These are phyloP conservation scores for Pectinophora gossypiella DNA, from an alignment of 1,140 invertebrate species.

Conservation along the genomic window DNA sequence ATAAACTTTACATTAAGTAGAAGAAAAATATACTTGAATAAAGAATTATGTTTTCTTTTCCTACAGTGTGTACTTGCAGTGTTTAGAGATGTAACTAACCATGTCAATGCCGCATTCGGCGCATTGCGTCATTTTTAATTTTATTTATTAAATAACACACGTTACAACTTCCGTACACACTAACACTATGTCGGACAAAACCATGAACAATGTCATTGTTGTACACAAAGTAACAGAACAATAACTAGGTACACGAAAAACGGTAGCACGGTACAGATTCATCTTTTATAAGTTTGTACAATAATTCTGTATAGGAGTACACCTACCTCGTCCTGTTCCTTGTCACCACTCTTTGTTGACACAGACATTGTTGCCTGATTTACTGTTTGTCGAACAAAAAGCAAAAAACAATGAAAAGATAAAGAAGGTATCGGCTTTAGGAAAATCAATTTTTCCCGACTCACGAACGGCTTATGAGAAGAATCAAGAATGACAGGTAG, in stretches of 20 bases:
- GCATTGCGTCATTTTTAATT: slow-evolving; percentile 15
- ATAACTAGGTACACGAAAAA: background rate
- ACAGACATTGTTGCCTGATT: slow-evolving; percentile 10
- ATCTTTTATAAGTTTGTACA: slow-evolving; percentile 1
- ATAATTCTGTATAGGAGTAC: background rate
- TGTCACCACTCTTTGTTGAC: slow-evolving; percentile 74
- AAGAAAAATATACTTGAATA: too few relatives aligned
- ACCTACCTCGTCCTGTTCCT: slow-evolving; percentile 78
- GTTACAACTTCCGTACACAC: too few relatives aligned
- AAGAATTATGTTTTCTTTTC: too few relatives aligned
- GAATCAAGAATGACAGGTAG: too few relatives aligned
- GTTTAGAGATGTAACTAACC: too few relatives aligned
- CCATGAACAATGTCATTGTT: background rate
- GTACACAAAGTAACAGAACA: background rate
- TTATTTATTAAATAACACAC: background rate
- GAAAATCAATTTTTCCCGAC: background rate
- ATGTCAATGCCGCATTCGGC: slow-evolving; percentile 2
- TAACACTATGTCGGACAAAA: too few relatives aligned
- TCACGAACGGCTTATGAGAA: too few relatives aligned
- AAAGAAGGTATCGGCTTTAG: background rate
- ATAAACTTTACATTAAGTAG: too few relatives aligned
- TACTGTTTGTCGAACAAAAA: background rate
- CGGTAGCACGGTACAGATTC: background rate
- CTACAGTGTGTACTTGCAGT: too few relatives aligned
- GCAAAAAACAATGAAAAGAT: background rate